phyloP scores from a whole-genome alignment of 2,113 vertebrate genomes.

The Brachyhypopomus gauderio region DNA sequence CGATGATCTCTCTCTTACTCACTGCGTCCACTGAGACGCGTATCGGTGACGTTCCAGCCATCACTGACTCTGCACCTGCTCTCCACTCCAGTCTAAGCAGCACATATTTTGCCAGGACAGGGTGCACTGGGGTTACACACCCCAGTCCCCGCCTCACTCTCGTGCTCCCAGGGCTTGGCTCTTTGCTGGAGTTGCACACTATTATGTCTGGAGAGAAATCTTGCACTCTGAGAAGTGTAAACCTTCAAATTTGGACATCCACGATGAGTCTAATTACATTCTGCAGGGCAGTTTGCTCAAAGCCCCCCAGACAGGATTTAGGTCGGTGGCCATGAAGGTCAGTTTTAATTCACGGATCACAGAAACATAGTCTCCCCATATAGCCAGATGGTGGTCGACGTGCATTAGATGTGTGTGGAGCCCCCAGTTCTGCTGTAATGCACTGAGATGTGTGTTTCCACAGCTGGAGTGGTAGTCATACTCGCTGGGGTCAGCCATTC shows the following conservation, averaged over 20 bases:
- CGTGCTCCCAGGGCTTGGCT: background rate
- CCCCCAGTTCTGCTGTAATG: background rate
- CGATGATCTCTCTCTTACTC: background rate
- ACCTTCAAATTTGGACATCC: conserved; percentile 21
- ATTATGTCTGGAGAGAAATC: conserved; percentile 4
- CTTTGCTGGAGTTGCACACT: background rate
- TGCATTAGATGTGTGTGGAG: background rate
- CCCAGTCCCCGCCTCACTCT: background rate
- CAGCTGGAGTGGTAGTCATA: conserved; percentile 97
- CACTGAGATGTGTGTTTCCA: conserved; percentile 37
- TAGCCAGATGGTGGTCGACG: background rate
- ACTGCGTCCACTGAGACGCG: background rate
- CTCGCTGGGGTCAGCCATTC: conserved; percentile 93
- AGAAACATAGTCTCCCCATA: background rate
- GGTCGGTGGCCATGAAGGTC: too few relatives aligned
- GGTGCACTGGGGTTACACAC: background rate
- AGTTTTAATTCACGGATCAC: background rate
- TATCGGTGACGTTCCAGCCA: background rate
- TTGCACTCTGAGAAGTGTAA: background rate
- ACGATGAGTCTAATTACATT: conserved; percentile 32
- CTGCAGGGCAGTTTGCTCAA: background rate
- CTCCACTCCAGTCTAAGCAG: background rate
- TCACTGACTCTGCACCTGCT: background rate
- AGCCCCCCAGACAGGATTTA: too few relatives aligned
- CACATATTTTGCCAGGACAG: background rate